These are phyloP conservation scores for Megamerina dolium DNA, from an alignment of 2,888 invertebrate genomes.

Conservation along the genomic window DNA sequence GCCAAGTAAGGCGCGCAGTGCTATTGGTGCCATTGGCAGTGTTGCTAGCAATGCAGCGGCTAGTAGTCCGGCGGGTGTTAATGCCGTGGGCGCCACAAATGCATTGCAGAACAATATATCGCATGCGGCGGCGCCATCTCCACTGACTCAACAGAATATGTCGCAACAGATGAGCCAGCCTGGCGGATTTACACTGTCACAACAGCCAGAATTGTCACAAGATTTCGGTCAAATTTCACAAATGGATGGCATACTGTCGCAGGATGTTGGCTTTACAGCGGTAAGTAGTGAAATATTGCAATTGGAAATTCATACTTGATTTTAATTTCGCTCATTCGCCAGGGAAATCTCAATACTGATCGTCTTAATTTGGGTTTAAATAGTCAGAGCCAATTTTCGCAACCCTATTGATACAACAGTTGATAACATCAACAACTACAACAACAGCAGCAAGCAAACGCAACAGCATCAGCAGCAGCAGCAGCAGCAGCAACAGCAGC, in stretches of 20 bases:
- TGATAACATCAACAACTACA: conserved; percentile 24
- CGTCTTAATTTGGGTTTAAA: conserved; percentile 35
- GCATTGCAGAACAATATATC: conserved; percentile 14
- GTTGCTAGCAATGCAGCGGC: not conserved
- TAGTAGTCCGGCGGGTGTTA: conserved; percentile 39
- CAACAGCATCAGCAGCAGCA: conserved; percentile 26
- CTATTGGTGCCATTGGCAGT: conserved; percentile 29
- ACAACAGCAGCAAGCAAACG: conserved; percentile 24
- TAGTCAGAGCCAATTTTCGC: conserved; percentile 48
- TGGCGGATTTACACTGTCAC: conserved; percentile 61
- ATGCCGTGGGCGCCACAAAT: conserved; percentile 3
- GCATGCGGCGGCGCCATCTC: conserved; percentile 29
- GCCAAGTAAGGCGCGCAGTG: conserved; percentile 14
- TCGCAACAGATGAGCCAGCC: conserved; percentile 66
- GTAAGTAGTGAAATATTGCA: conserved; percentile 27
- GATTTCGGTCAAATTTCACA: conserved; percentile 61
- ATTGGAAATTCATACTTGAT: not conserved
- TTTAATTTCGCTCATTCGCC: not conserved
- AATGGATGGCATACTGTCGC: conserved; percentile 90
- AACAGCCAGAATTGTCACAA: conserved; percentile 53
- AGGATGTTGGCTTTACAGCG: conserved; percentile 56
- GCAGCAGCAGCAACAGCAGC: too few relatives aligned
- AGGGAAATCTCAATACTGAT: conserved; percentile 31
- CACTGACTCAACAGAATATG: conserved; percentile 70
- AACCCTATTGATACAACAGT: conserved; percentile 46